Conservation (phyloP, 2,797 vertebrate species). For the Leptoclinus maculatus region DNA sequence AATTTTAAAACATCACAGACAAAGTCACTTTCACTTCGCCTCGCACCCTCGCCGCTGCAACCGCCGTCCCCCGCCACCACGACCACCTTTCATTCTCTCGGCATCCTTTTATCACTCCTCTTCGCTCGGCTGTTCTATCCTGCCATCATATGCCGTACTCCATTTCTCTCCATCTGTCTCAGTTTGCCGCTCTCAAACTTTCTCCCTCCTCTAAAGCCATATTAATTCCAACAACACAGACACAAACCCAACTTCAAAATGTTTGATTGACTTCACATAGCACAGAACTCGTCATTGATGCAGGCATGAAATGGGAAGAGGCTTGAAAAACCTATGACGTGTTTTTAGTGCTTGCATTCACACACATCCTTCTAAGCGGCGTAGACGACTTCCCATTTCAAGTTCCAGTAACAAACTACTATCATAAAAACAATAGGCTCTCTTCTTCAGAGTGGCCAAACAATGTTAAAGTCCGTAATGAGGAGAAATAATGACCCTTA, state of each 20-base stretch:
- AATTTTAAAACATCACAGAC: constrained; percentile 82
- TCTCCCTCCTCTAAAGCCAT: constrained; percentile 44
- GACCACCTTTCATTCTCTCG: constrained; percentile 48
- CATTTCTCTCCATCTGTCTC: constrained; percentile 80
- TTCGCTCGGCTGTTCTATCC: constrained; percentile 68
- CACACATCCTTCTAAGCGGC: constrained; percentile 8
- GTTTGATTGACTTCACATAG: constrained; percentile 66
- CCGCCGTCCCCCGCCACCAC: background rate
- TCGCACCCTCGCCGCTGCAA: constrained; percentile 22
- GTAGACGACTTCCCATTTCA: constrained; percentile 21
- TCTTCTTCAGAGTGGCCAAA: constrained; percentile 52
- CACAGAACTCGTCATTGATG: constrained; percentile 21
- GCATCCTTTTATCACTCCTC: constrained; percentile 66
- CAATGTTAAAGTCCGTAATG: constrained; percentile 68
- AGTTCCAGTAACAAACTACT: constrained; percentile 18
- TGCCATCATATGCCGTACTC: constrained; percentile 70
- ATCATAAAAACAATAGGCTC: constrained; percentile 28
- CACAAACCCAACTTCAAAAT: constrained; percentile 63
- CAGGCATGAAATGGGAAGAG: constrained; percentile 27
- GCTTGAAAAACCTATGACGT: constrained; percentile 39
- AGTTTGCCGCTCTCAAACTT: constrained; percentile 76
- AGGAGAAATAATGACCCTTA: constrained; percentile 77
- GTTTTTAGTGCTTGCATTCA: constrained; percentile 39
- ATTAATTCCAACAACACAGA: constrained; percentile 66
- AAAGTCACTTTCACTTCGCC: constrained; percentile 68